phyloP scores from a whole-genome alignment of 2,113 vertebrate species.

The Hystrix cristata region DNA sequence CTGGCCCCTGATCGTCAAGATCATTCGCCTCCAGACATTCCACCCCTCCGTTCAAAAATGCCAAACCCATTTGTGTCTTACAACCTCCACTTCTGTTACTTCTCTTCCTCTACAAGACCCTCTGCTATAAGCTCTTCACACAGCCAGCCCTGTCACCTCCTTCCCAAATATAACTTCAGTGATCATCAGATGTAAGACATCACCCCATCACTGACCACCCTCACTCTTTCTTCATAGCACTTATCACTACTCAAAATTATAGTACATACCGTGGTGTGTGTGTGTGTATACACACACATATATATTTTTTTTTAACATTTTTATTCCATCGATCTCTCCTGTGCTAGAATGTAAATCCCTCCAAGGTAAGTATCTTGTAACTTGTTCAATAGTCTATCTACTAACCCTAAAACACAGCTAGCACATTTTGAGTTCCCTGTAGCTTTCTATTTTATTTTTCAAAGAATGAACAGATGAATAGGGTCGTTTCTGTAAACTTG shows the following conservation, averaged over 20 bases:
- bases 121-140: neutral
- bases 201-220: neutral
- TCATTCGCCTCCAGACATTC: neutral
- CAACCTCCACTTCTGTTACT: neutral
- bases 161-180: neutral
- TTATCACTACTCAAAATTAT: neutral
- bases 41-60: neutral
- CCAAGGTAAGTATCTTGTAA: neutral
- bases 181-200: neutral
- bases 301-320: neutral
- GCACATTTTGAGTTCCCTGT: neutral
- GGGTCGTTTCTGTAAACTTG: neutral
- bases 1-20: neutral
- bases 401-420: slow-evolving; percentile 14
- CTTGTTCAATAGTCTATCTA: slow-evolving; percentile 2
- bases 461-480: neutral
- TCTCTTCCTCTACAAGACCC: neutral
- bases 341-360: neutral
- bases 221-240: neutral
- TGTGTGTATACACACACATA: no score
- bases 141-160: neutral
- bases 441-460: slow-evolving; percentile 32
- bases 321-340: neutral
- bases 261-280: neutral
- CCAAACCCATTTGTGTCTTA: neutral